Base-by-base conservation (phyloP, 2,888 invertebrate genomes). In the Phlogophora meticulosa region DNA sequence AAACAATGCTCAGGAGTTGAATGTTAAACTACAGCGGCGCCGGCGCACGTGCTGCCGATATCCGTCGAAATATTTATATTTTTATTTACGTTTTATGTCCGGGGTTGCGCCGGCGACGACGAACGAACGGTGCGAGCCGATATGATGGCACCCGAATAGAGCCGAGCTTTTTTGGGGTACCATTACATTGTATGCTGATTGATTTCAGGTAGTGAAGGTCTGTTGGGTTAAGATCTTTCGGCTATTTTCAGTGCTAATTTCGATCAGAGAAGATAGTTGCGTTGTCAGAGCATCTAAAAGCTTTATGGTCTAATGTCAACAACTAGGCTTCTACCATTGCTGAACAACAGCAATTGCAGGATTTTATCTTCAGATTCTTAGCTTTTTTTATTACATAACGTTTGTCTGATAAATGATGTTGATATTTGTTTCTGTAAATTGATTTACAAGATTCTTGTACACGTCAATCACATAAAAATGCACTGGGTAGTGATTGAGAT, bases 31-130 rank as follows among this genome's bases (percentile, higher is more conserved):
- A 81, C 87, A 83, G 72, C 82, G 88, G 92, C 92, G 92, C 91
- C 90, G 70, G 87, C 88, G 91, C 93, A 92, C 93, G 93, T 87
- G 92, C 91, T 85, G 78, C 83, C 72, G 83, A 88, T 90, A 89
- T 90, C 91, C 91, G 91, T 88, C 88, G 90, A 92, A 90, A 91
- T 87, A 91, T 93, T 93, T 93, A 91, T 91, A 91, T 89, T 90
- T 90, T 90, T 92, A 92, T 92, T 93, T 93, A 91, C 88, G 85
- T 77, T 85, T 85, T 86, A 87, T 89, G 87, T 88, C 91, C 89
- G 88, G 86, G 83, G 81, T 84, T 83, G 74, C 67, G 77, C 67
- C 68, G 57, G 55, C 55, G 77, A 69, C 65, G 84, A 82, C 76
- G 75, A 71, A 80, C 57, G 52, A 66, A 85, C 72, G 71, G 79